A percentile compares a stretch with the other conserved stretches of the same genome.
Conservation (phyloP, 2,888 invertebrate species). For the Pegoplata infirma region DNA sequence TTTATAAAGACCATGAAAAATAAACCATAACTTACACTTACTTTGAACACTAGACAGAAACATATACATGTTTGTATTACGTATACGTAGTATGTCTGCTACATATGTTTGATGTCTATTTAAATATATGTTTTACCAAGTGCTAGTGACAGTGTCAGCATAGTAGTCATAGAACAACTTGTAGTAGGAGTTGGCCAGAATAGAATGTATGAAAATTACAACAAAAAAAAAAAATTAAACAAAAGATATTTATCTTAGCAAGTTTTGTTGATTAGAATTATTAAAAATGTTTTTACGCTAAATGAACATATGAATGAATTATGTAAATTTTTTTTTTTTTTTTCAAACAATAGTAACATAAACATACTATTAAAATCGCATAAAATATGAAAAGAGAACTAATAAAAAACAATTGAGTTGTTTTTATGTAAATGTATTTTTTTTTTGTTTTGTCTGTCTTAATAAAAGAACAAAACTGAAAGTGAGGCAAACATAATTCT, state of each 20-base stretch:
- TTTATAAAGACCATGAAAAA: background rate
- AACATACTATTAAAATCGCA: conserved; percentile 59
- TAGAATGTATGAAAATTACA: no score
- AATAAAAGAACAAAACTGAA: background rate
- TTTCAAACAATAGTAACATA: conserved; percentile 36
- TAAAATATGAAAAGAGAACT: conserved; percentile 52
- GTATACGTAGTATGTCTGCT: conserved; percentile 23
- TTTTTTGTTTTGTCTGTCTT: no score
- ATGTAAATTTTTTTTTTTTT: conserved; percentile 48
- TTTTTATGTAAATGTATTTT: conserved; percentile 52
- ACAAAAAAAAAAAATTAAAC: background rate
- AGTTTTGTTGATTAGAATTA: conserved; percentile 61
- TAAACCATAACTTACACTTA: conserved; percentile 55
- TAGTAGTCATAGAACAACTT: conserved; percentile 18
- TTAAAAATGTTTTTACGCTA: conserved; percentile 63
- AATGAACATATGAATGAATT: conserved; percentile 60
- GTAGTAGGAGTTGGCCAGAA: conserved; percentile 45
- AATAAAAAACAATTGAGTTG: conserved; percentile 56
- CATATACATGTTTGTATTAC: conserved; percentile 11
- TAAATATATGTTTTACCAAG: conserved; percentile 56
- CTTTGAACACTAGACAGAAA: conserved; percentile 25
- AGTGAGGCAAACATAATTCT: conserved; percentile 1
- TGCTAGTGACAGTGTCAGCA: conserved; percentile 16
- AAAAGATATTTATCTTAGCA: conserved; percentile 46
- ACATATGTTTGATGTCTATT: conserved; percentile 55